A percentile compares a stretch with the other conserved stretches of the same genome.
phyloP scores from a whole-genome alignment of 1,140 invertebrate species.

The Brevipalpus yothersi region DNA sequence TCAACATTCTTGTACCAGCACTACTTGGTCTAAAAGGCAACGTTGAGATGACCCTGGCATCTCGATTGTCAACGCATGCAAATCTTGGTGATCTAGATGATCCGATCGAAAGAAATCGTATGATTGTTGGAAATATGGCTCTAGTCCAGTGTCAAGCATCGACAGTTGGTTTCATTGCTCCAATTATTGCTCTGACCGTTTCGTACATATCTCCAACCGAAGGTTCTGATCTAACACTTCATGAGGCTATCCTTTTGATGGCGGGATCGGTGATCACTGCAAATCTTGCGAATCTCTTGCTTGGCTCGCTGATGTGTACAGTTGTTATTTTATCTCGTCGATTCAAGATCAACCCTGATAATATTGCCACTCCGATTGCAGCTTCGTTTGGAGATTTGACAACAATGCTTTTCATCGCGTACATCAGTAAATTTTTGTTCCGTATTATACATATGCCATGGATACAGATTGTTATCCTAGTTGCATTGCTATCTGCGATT shows the following conservation, averaged over 20 bases:
- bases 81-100: conserved; percentile 53
- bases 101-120: conserved; percentile 34
- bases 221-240: conserved; percentile 25
- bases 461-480: background rate
- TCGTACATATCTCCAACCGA: conserved; percentile 52
- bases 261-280: conserved; percentile 69
- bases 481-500: conserved; percentile 27
- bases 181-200: conserved; percentile 55
- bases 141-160: conserved; percentile 56
- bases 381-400: conserved; percentile 80
- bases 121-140: conserved; percentile 61
- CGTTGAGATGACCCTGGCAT: conserved; percentile 89
- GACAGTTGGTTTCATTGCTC: conserved; percentile 70
- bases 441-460: background rate
- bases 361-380: conserved; percentile 86
- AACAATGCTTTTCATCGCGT: conserved; percentile 31
- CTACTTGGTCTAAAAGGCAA: conserved; percentile 84
- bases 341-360: conserved; percentile 31
- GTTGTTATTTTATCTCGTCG: conserved; percentile 7
- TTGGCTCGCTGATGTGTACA: conserved; percentile 9
- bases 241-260: conserved; percentile 45
- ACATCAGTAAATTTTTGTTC: conserved; percentile 4
- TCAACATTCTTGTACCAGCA: conserved; percentile 79
- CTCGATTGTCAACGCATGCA: conserved; percentile 60
- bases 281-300: conserved; percentile 41